Evolutionary conservation across 2,888 invertebrate genomes (phyloP), one percentile per base, ranked within the genome.

Genomic region (Apodemia duryi): DNA sequence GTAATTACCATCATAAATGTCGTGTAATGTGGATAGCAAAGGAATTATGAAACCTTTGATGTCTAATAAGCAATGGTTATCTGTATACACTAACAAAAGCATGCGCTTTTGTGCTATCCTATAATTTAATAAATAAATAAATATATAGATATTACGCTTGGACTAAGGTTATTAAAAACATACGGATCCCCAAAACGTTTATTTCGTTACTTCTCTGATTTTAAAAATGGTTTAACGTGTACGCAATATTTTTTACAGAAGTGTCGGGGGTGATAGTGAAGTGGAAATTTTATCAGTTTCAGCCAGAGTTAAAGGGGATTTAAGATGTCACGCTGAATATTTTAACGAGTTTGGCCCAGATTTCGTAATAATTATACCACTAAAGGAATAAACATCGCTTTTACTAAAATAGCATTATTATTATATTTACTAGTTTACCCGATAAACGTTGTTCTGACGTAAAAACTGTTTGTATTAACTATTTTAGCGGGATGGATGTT

Each of bases 301-400:
- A 35, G 32, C 32, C 32, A 35, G n/a, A 32, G 13, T 6, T 57
- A 32, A 57, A 57, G 29, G 57, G 32, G 57, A 32, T 32, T 57
- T 32, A 57, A 57, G 57, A 57, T 35, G 57, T 57, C 32, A 57
- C 57, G 57, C 57, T 60, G 57, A 60, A 60, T 60, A 60, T 60
- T 60, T 60, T 32, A 60, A 60, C 35, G 57, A 57, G 57, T 57
- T 57, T 32, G 57, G 13, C 57, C 57, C 57, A 57, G 57, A 57
- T 57, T 29, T 29, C 32, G 57, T 57, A 57, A 57, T 29, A 57
- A 32, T 57, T 57, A 57, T 57, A 5, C 29, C 57, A 10, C 29
- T 57, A 32, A 29, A 29, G 32, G 32, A 29, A 57, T 32, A 13
- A 57, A 57, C 32, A 29, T 10, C 29, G 29, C 11, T 57, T 29